Base-by-base conservation (phyloP, 2,797 vertebrate genomes). In the Hoplostethus atlanticus region DNA sequence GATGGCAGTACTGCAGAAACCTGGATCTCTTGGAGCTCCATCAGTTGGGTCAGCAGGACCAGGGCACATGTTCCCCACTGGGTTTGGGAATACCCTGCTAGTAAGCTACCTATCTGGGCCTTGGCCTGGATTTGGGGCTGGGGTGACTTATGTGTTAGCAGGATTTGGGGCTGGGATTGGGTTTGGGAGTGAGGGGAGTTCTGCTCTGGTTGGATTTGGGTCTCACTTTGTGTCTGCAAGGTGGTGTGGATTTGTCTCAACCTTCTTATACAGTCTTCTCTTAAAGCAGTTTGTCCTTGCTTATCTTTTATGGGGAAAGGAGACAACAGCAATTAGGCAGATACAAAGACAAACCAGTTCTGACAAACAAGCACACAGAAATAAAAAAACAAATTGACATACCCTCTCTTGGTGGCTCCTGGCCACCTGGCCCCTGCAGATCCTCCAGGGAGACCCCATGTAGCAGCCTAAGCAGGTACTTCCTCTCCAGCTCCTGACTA, bases 401-500 rank as follows among this genome's bases (percentile, higher is more conserved):
- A 92, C 88, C 83, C 6, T 84, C 66, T 63, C 53, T 71, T 48
- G 46, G 10, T 74, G 69, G 44, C 13, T 38, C 2, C 31, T 56
- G 68, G 47, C 36, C 68, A 44, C 21, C 64, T 30, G 64, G 52
- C 8, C 68, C 82, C 51, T 91, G 84, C 13, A 94, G 69, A 56
- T 94, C 90, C 64, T 89, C 78, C 2, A 74, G 55, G 52, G 91
- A 89, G 67, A 94, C 47, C 15, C 71, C 79, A 3, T 86, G 83
- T 17, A 94, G 57, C 66, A 94, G 60, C 52, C 77, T 82, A 40
- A 94, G 66, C 58, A 96, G 87, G n/a, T 71, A 86, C 68, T 84
- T 87, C 58, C 91, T 93, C 82, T 95, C 94, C 83, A 89, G 79
- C 71, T 95, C 92, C 80, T 95, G 93, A 88, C 75, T 91, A 80